Evolutionary conservation across 2,113 vertebrate genomes (phyloP), one percentile per base, ranked within the genome.

Genomic region (Rissa tridactyla): DNA sequence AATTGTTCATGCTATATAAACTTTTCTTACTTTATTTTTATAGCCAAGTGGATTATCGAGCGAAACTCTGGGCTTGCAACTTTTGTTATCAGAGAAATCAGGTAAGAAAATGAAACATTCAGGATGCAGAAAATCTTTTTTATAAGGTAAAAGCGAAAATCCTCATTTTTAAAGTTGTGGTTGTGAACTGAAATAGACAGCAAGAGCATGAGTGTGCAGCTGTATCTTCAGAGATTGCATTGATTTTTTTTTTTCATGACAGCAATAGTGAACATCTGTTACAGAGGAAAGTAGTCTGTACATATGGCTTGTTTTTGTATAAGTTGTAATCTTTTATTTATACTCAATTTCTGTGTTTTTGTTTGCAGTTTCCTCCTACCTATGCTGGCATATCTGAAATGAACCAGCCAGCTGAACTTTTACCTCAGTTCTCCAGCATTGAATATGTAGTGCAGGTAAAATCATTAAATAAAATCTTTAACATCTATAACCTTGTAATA

Each of bases 81-180:
- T 99, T 99, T 94, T 99, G 99, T 97, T 99, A 99, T 97, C 99
- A 99, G 97, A 99, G 99, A 97, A 99, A 99, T 97, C 99, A 99
- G 99, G 99, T 99, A 98, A 98, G 97, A 95, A 94, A 88, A 57
- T 16, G 5, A 60, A 91, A n/a, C 3, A 18, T 70, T 91, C 22
- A 58, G 9, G 32, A 6, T 57, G 27, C 11, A 57, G 26, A 65
- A 77, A 51, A 30, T 69, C 9, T 22, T 85, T 79, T 52, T 60
- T 49, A 19, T 42, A 38, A 75, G 25, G 15, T 44, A 27, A 75
- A 83, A 94, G 40, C 62, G 13, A 52, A 90, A 80, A 23, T 58
- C 26, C 27, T 36, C 1, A 22, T 73, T 85, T 89, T 79, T 69
- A 30, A 66, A 55, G 25, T 62, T 42, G 6, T 19, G 69, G 5